Evolutionary conservation across 2,888 invertebrate species (phyloP), one percentile per base, ranked within the genome.

Genomic region (Drosophila buzzatii): DNA sequence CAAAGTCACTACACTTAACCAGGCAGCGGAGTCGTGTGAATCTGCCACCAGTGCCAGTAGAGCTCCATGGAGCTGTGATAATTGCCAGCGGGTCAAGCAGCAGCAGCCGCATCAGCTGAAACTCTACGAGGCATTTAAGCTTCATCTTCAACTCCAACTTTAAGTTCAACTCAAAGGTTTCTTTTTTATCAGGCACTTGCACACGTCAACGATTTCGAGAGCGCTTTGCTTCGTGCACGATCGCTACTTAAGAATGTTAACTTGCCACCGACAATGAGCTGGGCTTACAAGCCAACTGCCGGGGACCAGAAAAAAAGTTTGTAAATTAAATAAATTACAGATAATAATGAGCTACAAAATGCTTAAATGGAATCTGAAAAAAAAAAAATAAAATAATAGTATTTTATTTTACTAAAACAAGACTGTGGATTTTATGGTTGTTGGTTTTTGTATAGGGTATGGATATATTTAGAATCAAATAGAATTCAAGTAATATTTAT

Each of bases 81-180:
- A 86, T 84, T 84, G 83, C 83, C 84, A 79, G 65, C 79, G 76
- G 86, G 83, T 83, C 86, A 84, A 69, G 76, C 70, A 75, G 63
- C 74, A 58, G 31, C 67, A 64, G 63, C 52, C 60, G 66, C 73
- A 73, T 49, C 57, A 49, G 42, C 60, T 73, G 67, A 69, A 47
- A 69, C 60, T 56, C 68, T 64, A 27, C 45, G 35, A 35, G 55
- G 49, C 41, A 65, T 53, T 61, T 35, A 20, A 39, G 27, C 37
- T 18, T 41, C 37, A 65, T 23, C 70, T 62, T 64, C 47, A 76
- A 35, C 57, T 58, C 68, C 57, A 63, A 49, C 66, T 63, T 35
- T 20, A 47, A 39, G 44, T 55, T 39, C 33, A 59, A 61, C 45
- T 52, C 42, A 47, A 55, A 63, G 67, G 53, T 64, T 72, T 72